Conservation (phyloP, 2,888 invertebrate species). For the Unio pictorum region DNA sequence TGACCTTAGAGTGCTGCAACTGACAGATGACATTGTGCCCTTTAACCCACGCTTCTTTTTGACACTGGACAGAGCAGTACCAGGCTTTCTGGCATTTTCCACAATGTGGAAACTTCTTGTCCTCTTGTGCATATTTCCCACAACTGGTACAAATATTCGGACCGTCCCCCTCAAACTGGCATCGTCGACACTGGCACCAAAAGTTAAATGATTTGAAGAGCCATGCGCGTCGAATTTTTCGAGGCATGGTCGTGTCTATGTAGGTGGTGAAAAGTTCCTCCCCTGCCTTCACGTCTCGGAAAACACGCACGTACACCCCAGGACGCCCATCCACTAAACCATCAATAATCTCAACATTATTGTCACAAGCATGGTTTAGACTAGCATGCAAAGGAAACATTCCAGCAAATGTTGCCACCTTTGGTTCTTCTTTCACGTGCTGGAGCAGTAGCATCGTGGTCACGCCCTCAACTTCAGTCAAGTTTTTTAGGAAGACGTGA, state of each 20-base stretch:
- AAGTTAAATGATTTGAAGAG: slow-evolving; percentile 64
- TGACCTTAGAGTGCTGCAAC: slow-evolving; percentile 42
- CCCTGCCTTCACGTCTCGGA: slow-evolving; percentile 51
- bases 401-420: slow-evolving; percentile 54
- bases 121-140: slow-evolving; percentile 36
- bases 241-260: slow-evolving; percentile 60
- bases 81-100: slow-evolving; percentile 60
- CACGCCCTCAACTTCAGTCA: slow-evolving; percentile 36
- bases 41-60: slow-evolving; percentile 56
- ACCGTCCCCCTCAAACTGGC: slow-evolving; percentile 60
- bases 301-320: slow-evolving; percentile 55
- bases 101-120: slow-evolving; percentile 55
- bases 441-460: slow-evolving; percentile 39
- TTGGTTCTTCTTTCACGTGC: slow-evolving; percentile 40
- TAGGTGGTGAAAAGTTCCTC: slow-evolving; percentile 62
- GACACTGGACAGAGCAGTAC: slow-evolving; percentile 62
- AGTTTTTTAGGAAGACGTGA: slow-evolving; percentile 44
- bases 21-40: slow-evolving; percentile 59
- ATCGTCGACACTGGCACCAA: slow-evolving; percentile 62
- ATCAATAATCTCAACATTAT: slow-evolving; percentile 62
- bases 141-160: slow-evolving; percentile 55
- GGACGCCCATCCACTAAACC: slow-evolving; percentile 46
- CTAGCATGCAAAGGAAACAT: slow-evolving; percentile 65
- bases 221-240: slow-evolving; percentile 60
- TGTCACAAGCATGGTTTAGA: slow-evolving; percentile 62